These are phyloP conservation scores for Maylandia zebra DNA, from an alignment of 2,113 vertebrate species.

Conservation along the genomic window DNA sequence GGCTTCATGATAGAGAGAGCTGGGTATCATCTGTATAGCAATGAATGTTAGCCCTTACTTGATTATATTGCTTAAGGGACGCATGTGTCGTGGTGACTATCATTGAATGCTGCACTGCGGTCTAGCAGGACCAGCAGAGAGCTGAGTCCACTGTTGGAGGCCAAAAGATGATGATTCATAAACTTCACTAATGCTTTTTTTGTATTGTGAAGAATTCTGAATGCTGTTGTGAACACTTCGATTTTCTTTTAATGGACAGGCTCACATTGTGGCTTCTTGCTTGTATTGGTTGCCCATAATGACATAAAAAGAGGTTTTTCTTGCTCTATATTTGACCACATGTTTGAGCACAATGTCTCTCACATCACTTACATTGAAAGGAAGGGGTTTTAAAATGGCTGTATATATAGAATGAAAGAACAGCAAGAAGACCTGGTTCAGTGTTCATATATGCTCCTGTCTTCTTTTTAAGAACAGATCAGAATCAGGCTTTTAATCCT, in stretches of 20 bases:
- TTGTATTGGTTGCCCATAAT: neutral
- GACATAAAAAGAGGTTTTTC: neutral
- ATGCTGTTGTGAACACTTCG: neutral
- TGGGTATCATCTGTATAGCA: neutral
- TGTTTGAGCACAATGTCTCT: neutral
- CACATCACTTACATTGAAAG: neutral
- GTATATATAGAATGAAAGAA: neutral
- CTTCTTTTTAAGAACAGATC: neutral
- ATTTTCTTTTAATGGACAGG: neutral
- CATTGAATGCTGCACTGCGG: neutral
- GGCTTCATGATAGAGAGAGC: neutral
- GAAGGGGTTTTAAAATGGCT: neutral
- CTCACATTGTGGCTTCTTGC: neutral
- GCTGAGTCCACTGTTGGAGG: neutral
- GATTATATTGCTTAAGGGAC: neutral
- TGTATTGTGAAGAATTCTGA: neutral
- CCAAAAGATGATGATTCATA: neutral
- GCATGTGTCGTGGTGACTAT: neutral
- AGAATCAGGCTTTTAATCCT: neutral
- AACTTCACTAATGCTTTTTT: neutral
- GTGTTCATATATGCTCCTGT: neutral
- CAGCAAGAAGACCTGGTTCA: neutral
- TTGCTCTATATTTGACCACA: neutral
- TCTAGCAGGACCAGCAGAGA: neutral
- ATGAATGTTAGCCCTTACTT: neutral